These are phyloP conservation scores for Hirtodrosophila histrioides DNA, from an alignment of 2,888 invertebrate genomes.

Conservation along the genomic window DNA sequence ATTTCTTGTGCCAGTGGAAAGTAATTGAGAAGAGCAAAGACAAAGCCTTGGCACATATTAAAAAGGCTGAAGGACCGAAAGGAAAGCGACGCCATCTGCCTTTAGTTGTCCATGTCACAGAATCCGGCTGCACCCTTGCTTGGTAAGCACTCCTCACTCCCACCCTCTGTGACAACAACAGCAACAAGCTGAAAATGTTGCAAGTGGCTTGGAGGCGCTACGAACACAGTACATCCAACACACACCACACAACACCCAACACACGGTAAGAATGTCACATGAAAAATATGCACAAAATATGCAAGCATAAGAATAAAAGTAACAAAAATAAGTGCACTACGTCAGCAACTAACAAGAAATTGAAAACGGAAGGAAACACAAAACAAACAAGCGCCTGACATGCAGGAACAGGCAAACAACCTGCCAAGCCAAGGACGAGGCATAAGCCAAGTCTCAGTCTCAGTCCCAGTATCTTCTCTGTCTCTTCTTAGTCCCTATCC, in stretches of 20 bases:
- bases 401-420: conserved; percentile 53
- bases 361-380: conserved; percentile 73
- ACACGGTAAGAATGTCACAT: conserved; percentile 54
- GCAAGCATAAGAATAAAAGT: conserved; percentile 43
- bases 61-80: conserved; percentile 11
- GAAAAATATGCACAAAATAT: conserved; percentile 51
- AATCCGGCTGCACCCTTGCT: conserved; percentile 10
- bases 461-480: neutral
- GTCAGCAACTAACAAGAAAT: conserved; percentile 62
- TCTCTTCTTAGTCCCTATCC: neutral
- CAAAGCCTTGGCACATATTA: conserved; percentile 57
- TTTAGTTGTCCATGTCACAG: neutral
- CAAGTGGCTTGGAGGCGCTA: neutral
- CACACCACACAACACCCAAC: neutral
- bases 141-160: conserved; percentile 3
- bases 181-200: conserved; percentile 11
- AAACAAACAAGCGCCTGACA: conserved; percentile 77
- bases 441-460: conserved; percentile 29
- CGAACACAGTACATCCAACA: no score
- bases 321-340: conserved; percentile 17
- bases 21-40: conserved; percentile 42
- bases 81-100: neutral
- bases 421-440: conserved; percentile 10
- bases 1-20: conserved; percentile 40
- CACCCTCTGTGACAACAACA: neutral